Evolutionary conservation across 2,888 invertebrate species (phyloP).

Genomic region (Synergus gifuensis): DNA sequence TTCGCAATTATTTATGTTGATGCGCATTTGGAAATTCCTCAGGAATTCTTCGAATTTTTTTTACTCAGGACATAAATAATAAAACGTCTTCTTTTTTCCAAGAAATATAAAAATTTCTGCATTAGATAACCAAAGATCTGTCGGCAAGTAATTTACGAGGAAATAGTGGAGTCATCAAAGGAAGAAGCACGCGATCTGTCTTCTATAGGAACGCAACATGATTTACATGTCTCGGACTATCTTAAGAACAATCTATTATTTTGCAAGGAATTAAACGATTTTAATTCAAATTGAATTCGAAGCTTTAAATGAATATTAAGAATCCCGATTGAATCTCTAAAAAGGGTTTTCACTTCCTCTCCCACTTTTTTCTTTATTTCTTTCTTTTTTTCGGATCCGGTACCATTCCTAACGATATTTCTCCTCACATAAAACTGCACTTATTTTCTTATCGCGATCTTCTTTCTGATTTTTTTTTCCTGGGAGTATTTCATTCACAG

Average conservation of each 20-base stretch:
- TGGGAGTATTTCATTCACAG: conserved; percentile 36
- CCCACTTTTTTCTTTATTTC: conserved; percentile 43
- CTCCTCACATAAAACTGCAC: conserved; percentile 1
- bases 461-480: conserved; percentile 26
- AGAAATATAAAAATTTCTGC: not conserved
- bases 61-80: too few species aligned
- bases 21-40: not conserved
- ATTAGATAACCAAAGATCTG: conserved; percentile 25
- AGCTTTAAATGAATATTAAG: too few species aligned
- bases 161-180: conserved; percentile 26
- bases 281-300: too few species aligned
- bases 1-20: not conserved
- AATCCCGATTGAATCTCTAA: not conserved
- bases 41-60: not conserved
- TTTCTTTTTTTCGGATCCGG: not conserved
- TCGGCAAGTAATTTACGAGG: conserved; percentile 15
- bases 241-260: conserved; percentile 3
- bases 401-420: not conserved
- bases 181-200: conserved; percentile 35
- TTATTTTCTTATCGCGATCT: conserved; percentile 33
- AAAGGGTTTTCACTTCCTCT: not conserved
- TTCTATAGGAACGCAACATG: conserved; percentile 6
- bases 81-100: not conserved
- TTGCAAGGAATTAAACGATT: not conserved
- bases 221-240: not conserved